Conservation (phyloP, 2,797 vertebrate species). For the Alosa sapidissima region DNA sequence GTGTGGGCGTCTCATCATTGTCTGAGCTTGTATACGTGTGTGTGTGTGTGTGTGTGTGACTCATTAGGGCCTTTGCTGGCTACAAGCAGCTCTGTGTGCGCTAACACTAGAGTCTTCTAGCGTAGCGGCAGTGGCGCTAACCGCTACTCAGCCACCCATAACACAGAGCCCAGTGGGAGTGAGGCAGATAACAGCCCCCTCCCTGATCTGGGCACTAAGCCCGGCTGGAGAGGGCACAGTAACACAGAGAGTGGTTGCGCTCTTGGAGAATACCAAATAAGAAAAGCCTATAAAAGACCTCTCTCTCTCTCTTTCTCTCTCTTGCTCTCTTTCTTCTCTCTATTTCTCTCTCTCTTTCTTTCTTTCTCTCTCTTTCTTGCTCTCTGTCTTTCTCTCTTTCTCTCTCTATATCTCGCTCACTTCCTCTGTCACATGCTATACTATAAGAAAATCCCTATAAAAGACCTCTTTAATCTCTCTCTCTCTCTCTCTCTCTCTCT, state of each 20-base stretch:
- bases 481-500: background rate
- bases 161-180: background rate
- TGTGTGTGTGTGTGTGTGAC: background rate
- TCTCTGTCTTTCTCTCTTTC: background rate
- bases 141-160: background rate
- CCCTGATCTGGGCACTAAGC: conserved; percentile 14
- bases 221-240: background rate
- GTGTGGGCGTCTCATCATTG: background rate
- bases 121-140: no score
- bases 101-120: background rate
- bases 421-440: background rate
- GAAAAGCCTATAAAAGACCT: background rate
- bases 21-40: background rate
- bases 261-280: conserved; percentile 14
- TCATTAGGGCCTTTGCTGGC: background rate
- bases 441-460: background rate
- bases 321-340: background rate
- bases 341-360: background rate
- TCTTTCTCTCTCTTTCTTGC: background rate
- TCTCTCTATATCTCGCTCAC: background rate
- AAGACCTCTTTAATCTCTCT: background rate
- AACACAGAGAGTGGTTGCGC: background rate
- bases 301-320: background rate
- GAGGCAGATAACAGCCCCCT: conserved; percentile 9
- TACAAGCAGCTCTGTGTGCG: background rate